These are phyloP conservation scores for Pomacea canaliculata DNA, from an alignment of 2,888 invertebrate species.

Conservation along the genomic window DNA sequence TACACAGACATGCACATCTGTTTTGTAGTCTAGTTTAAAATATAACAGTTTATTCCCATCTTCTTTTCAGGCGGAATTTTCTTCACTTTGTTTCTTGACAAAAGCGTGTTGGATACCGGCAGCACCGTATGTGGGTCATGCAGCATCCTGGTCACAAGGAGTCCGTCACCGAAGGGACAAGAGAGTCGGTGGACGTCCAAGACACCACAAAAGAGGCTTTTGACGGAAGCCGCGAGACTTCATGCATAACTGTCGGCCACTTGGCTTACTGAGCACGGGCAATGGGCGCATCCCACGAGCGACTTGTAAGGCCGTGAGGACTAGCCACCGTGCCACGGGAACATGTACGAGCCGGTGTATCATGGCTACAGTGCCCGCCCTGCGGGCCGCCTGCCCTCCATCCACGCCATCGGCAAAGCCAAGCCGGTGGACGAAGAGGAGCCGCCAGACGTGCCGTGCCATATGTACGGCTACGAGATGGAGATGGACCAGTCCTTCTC, in stretches of 20 bases:
- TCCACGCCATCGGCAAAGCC: conserved; percentile 54
- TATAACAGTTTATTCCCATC: not conserved
- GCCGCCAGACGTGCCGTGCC: conserved; percentile 46
- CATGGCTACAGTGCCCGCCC: conserved; percentile 19
- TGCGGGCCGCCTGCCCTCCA: conserved; percentile 44
- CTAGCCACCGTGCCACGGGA: conserved; percentile 11
- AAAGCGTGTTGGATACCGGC: too few relatives aligned
- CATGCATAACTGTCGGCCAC: too few relatives aligned
- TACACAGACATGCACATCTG: not conserved
- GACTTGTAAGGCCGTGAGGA: not conserved
- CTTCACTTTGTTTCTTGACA: too few relatives aligned
- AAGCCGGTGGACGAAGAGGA: conserved; percentile 54
- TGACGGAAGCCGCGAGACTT: too few relatives aligned
- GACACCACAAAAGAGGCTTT: not conserved
- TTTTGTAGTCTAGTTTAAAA: not conserved
- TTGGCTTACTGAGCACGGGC: not conserved
- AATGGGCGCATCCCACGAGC: too few relatives aligned
- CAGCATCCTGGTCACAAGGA: not conserved
- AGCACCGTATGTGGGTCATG: too few relatives aligned
- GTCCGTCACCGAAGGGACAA: not conserved
- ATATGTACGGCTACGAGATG: conserved; percentile 38
- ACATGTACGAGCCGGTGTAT: conserved; percentile 26
- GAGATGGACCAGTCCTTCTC: conserved; percentile 35
- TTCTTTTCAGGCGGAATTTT: too few relatives aligned
- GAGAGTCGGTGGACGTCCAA: not conserved